A percentile compares a stretch with the other conserved stretches of the same genome.
Conservation (phyloP, 2,888 invertebrate genomes). For the Lathronympha strigana region DNA sequence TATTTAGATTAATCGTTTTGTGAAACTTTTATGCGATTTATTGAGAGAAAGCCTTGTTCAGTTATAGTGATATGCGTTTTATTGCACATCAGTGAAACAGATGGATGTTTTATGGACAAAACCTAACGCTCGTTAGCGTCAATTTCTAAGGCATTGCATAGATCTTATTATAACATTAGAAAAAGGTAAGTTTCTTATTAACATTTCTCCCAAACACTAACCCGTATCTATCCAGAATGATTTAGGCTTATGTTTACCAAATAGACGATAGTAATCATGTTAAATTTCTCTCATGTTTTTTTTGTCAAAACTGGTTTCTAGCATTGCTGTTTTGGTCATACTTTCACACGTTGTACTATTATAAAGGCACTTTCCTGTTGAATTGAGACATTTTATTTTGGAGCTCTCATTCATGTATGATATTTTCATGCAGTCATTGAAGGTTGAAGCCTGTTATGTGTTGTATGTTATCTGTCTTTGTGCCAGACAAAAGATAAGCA, state of each 20-base stretch:
- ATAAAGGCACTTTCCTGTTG: no score
- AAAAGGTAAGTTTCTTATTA: slow-evolving; percentile 23
- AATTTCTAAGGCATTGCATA: not conserved
- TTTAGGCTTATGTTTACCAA: not conserved
- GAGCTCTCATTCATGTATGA: no score
- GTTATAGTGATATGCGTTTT: slow-evolving; percentile 4
- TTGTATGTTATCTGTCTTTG: no score
- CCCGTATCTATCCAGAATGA: not conserved
- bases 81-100: not conserved
- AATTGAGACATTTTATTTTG: no score
- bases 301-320: slow-evolving; percentile 4
- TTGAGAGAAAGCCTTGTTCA: slow-evolving; percentile 11
- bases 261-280: not conserved
- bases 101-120: not conserved
- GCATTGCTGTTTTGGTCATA: not conserved
- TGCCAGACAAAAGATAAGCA: no score
- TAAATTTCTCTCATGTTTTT: slow-evolving; percentile 5
- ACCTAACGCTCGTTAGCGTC: not conserved
- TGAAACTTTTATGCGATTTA: not conserved
- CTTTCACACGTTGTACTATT: not conserved
- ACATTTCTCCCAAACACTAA: not conserved
- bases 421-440: no score
- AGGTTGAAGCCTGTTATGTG: no score
- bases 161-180: not conserved
- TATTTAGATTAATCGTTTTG: slow-evolving; percentile 15